Percentiles rank a stretch among this genome's conserved stretches.
Evolutionary conservation across 2,888 invertebrate species (phyloP).

Genomic region (Salpingus planirostris): DNA sequence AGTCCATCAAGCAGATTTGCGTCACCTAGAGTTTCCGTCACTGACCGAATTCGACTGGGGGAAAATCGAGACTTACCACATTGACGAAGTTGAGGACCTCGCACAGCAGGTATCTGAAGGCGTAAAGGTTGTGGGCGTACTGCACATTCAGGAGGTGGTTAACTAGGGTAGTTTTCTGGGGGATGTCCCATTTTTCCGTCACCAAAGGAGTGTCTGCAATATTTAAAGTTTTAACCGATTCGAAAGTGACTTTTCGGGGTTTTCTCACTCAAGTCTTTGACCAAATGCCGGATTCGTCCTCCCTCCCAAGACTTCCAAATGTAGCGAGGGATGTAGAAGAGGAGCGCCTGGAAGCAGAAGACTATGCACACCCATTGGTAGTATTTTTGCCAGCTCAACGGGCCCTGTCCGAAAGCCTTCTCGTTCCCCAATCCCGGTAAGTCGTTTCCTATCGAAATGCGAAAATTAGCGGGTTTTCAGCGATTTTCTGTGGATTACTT

Average conservation of each 20-base stretch:
- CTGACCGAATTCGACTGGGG: background rate
- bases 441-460: conserved; percentile 43
- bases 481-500: no score
- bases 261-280: conserved; percentile 48
- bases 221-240: no score
- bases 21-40: conserved; percentile 44
- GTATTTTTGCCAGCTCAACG: conserved; percentile 54
- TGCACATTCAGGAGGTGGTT: conserved; percentile 50
- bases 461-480: no score
- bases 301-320: conserved; percentile 67
- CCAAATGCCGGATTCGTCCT: conserved; percentile 51
- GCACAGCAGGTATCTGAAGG: conserved; percentile 57
- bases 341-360: conserved; percentile 55
- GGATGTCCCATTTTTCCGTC: conserved; percentile 48
- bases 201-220: no score
- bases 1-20: conserved; percentile 60
- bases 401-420: no score
- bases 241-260: conserved; percentile 14
- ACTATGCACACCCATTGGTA: conserved; percentile 69
- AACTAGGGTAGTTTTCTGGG: conserved; percentile 48
- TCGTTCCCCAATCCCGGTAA: conserved; percentile 1
- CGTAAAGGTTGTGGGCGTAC: conserved; percentile 55
- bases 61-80: conserved; percentile 48
- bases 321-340: conserved; percentile 62
- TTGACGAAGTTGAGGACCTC: conserved; percentile 66